Base-by-base conservation (phyloP, 1,140 invertebrate genomes). In the Drosophila eugracilis region DNA sequence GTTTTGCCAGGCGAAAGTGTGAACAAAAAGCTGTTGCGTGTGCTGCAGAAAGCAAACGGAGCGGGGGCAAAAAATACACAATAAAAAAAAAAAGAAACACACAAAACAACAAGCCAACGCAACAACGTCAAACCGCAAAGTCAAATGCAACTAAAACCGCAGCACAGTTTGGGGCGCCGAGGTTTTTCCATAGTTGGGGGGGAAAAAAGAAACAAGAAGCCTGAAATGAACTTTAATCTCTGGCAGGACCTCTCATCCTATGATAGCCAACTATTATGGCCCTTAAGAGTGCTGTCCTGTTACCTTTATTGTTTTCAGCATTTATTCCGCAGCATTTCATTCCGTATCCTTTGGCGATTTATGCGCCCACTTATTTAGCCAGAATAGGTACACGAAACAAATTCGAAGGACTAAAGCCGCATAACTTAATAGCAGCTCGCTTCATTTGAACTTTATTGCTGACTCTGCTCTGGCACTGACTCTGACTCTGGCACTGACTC, bases 361-460 rank as follows among this genome's bases (percentile, higher is more conserved):
- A 86, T 88, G 79, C 85, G 83, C 48, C 74, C 83, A 81, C 81
- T 86, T 86, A 86, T 85, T 83, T 70, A 81, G 74, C 83, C 26
- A 53, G 66, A 63, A n/a, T n/a, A n/a, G n/a, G 52, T 71, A 59
- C 32, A 70, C 54, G 47, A 74, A 69, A 80, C 62, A 63, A 72
- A 42, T 26, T 54, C 60, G 54, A 74, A 17, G 4, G 26, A 22
- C 69, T 78, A 86, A 86, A 75, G 84, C 83, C 84, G 73, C 84
- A 86, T 88, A 88, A 88, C 83, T 83, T 86, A 86, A 88, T 86
- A 48, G 74, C 78, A 41, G 62, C 63, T 78, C 70, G 78, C 70
- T 86, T 88, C 83, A 86, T 88, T 88, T 86, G 78, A 88, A 86
- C 78, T 88, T 86, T 86, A 86, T 86, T 78, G 83, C 83, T 41